A percentile compares a stretch with the other conserved stretches of the same genome.
These are phyloP conservation scores for Coleophora flavipennella DNA, from an alignment of 2,888 invertebrate genomes.

Conservation along the genomic window DNA sequence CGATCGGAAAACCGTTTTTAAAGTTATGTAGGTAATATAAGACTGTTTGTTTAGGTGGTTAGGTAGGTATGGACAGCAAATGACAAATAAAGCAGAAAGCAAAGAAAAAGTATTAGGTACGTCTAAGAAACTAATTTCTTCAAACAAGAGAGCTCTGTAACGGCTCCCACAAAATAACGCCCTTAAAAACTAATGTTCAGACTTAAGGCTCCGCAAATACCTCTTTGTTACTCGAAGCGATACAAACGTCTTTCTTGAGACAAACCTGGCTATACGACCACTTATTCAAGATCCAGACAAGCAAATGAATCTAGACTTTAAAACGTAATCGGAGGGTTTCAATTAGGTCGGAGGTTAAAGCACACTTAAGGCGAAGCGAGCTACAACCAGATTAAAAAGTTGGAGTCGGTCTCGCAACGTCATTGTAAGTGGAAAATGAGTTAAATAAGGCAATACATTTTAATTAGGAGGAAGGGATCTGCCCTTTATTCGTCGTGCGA, in stretches of 20 bases:
- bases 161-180: conserved; percentile 58
- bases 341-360: conserved; percentile 1
- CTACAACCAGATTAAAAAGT: conserved; percentile 67
- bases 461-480: conserved; percentile 68
- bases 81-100: neutral
- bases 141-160: too few species aligned
- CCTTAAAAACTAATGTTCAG: conserved; percentile 71
- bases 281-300: conserved; percentile 27
- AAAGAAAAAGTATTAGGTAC: too few species aligned
- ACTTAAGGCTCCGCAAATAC: conserved; percentile 69
- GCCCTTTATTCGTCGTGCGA: conserved; percentile 67
- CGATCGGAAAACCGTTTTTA: too few species aligned
- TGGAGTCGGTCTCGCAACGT: conserved; percentile 66
- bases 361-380: conserved; percentile 45
- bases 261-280: conserved; percentile 46
- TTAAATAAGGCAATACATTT: conserved; percentile 74
- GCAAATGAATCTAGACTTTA: conserved; percentile 23
- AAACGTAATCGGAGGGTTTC: neutral
- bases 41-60: too few species aligned
- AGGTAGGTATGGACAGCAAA: too few species aligned
- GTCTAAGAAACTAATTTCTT: too few species aligned
- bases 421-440: conserved; percentile 72
- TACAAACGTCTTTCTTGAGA: conserved; percentile 31
- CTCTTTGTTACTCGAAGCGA: conserved; percentile 64
- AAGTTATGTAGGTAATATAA: too few species aligned